Conservation (phyloP, 2,888 invertebrate species). For the Junonia oenone region DNA sequence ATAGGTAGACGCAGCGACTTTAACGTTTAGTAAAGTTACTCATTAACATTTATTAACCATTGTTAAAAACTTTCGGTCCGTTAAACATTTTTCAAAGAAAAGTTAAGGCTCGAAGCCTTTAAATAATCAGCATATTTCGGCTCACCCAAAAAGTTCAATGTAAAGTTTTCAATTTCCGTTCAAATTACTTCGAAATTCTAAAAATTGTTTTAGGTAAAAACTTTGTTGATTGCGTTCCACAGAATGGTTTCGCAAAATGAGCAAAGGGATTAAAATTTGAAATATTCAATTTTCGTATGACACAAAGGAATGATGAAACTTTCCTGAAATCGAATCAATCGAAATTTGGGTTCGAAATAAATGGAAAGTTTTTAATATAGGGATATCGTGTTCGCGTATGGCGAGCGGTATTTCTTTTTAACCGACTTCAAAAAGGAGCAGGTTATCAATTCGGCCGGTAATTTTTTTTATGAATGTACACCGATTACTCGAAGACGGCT, state of each 20-base stretch:
- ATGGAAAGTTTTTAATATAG: neutral
- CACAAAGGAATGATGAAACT: neutral
- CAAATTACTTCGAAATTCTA: conserved; percentile 12
- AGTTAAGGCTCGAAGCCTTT: conserved; percentile 1
- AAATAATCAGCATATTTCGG: conserved; percentile 15
- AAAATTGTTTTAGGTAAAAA: conserved; percentile 9
- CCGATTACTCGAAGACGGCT: too few relatives aligned
- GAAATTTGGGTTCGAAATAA: neutral
- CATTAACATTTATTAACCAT: neutral
- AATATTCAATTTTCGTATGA: neutral
- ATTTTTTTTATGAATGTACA: too few relatives aligned
- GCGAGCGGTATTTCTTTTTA: too few relatives aligned
- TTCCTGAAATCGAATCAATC: neutral
- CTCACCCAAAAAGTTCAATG: conserved; percentile 14
- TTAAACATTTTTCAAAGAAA: conserved; percentile 2
- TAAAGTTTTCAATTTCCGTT: conserved; percentile 5
- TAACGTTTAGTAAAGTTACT: too few relatives aligned
- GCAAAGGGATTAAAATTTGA: neutral
- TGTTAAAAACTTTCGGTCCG: neutral
- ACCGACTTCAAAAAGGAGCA: too few relatives aligned
- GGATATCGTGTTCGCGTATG: neutral
- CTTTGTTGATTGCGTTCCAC: neutral
- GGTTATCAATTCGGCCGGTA: too few relatives aligned
- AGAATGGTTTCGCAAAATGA: neutral
- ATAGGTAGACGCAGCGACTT: too few relatives aligned